A percentile compares a stretch with the other conserved stretches of the same genome.
Evolutionary conservation across 1,140 invertebrate genomes (phyloP).

Genomic region (Apis florea): DNA sequence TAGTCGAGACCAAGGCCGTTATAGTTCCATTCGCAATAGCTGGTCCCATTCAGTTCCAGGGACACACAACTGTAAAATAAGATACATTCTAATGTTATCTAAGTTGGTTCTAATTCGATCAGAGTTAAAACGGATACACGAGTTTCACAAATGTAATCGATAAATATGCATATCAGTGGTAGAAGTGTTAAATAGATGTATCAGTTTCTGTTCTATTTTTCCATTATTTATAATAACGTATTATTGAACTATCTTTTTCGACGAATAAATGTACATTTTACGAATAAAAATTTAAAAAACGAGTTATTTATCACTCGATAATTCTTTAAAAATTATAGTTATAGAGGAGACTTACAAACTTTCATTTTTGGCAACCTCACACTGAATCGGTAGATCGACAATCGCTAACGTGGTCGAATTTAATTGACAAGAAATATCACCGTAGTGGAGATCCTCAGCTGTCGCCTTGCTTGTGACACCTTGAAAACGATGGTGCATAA

Average conservation of each 20-base stretch:
- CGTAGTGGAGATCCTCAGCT: conserved; percentile 91
- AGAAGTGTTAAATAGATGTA: too few relatives aligned
- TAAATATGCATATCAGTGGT: neutral
- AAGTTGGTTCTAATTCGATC: conserved; percentile 14
- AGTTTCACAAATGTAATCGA: neutral
- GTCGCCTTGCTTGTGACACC: conserved; percentile 91
- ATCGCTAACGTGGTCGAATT: conserved; percentile 83
- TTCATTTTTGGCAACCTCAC: conserved; percentile 83
- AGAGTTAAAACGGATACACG: neutral
- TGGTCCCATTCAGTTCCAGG: conserved; percentile 85
- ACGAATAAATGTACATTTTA: too few relatives aligned
- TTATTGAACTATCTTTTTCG: too few relatives aligned
- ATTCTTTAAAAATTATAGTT: too few relatives aligned
- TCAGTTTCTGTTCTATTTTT: too few relatives aligned
- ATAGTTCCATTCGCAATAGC: conserved; percentile 94
- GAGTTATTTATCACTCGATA: too few relatives aligned
- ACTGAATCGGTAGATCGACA: conserved; percentile 84
- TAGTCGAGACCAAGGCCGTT: conserved; percentile 95
- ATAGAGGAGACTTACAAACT: conserved; percentile 80
- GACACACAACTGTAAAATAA: conserved; percentile 82
- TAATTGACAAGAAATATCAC: conserved; percentile 92
- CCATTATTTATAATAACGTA: too few relatives aligned
- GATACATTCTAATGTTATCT: conserved; percentile 14
- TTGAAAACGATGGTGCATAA: conserved; percentile 52
- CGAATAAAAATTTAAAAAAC: too few relatives aligned